Percentiles rank a stretch among this genome's conserved stretches.
phyloP scores from a whole-genome alignment of 2,113 vertebrate species.

The Oplegnathus fasciatus region DNA sequence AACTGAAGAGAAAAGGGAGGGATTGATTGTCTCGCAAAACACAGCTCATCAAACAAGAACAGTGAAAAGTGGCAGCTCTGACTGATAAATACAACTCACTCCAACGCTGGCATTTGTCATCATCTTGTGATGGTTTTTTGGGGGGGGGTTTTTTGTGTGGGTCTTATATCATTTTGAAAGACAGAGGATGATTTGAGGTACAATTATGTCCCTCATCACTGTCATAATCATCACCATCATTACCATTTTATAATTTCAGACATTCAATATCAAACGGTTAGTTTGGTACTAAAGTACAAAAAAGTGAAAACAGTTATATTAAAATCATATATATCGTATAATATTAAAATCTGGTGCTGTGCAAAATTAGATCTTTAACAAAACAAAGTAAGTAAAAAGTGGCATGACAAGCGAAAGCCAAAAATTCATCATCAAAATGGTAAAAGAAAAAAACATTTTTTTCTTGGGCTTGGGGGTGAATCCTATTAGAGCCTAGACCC shows the following conservation, averaged over 20 bases:
- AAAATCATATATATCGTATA: too few species aligned
- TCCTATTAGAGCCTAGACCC: background rate
- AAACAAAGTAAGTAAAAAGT: background rate
- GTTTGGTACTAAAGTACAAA: background rate
- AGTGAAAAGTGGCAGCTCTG: slow-evolving; percentile 44
- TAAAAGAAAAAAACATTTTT: background rate
- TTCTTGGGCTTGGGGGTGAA: background rate
- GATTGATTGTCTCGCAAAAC: slow-evolving; percentile 30
- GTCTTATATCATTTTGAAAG: slow-evolving; percentile 21
- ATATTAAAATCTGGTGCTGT: background rate
- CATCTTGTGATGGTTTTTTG: background rate
- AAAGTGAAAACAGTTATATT: too few species aligned
- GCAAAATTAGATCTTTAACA: background rate
- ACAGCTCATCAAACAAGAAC: slow-evolving; percentile 50
- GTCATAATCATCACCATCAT: background rate
- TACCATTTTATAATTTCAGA: slow-evolving; percentile 13
- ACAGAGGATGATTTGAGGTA: slow-evolving; percentile 13
- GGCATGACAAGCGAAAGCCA: background rate
- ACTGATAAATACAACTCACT: slow-evolving; percentile 38
- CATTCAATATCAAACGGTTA: background rate
- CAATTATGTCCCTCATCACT: slow-evolving; percentile 12
- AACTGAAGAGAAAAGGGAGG: background rate
- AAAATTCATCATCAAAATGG: background rate
- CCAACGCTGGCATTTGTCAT: slow-evolving; percentile 25
- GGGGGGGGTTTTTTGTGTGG: background rate